Conservation (phyloP, 2,888 invertebrate species). For the Ditylenchus weischeri region DNA sequence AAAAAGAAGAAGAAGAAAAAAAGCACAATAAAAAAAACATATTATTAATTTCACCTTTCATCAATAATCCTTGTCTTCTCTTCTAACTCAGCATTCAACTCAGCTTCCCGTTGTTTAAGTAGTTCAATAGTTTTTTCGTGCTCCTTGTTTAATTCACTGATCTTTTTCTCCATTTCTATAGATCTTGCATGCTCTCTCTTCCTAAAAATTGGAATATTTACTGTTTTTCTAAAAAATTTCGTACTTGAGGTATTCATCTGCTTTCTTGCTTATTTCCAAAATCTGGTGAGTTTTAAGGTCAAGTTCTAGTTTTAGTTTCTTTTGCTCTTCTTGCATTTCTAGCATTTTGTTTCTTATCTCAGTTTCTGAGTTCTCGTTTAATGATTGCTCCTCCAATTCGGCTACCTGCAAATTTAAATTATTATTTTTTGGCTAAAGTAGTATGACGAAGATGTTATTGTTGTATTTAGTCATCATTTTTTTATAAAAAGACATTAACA, state of each 20-base stretch:
- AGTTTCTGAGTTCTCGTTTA: conserved; percentile 15
- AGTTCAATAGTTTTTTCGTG: conserved; percentile 36
- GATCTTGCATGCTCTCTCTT: conserved; percentile 27
- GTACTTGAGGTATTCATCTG: conserved; percentile 41
- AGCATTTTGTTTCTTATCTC: conserved; percentile 7
- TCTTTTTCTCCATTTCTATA: conserved; percentile 29
- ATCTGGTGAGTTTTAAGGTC: conserved; percentile 41
- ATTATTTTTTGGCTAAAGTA: not conserved
- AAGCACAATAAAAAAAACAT: not conserved
- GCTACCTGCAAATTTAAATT: conserved; percentile 18
- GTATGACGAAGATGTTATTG: too few relatives aligned
- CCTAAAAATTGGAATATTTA: conserved; percentile 19
- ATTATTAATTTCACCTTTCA: not conserved
- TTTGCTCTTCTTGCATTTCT: conserved; percentile 32
- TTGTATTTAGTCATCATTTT: too few relatives aligned
- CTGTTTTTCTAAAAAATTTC: not conserved
- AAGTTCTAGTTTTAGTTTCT: not conserved
- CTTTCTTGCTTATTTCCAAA: conserved; percentile 40
- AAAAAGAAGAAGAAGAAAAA: too few relatives aligned
- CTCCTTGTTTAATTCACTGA: conserved; percentile 36
- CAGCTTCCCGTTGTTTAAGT: conserved; percentile 30
- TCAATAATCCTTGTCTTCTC: conserved; percentile 6
- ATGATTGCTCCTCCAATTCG: conserved; percentile 27
- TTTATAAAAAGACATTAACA: too few relatives aligned
- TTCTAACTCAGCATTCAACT: conserved; percentile 35